phyloP scores from a whole-genome alignment of 2,888 invertebrate species.

The Neelides folsomi region DNA sequence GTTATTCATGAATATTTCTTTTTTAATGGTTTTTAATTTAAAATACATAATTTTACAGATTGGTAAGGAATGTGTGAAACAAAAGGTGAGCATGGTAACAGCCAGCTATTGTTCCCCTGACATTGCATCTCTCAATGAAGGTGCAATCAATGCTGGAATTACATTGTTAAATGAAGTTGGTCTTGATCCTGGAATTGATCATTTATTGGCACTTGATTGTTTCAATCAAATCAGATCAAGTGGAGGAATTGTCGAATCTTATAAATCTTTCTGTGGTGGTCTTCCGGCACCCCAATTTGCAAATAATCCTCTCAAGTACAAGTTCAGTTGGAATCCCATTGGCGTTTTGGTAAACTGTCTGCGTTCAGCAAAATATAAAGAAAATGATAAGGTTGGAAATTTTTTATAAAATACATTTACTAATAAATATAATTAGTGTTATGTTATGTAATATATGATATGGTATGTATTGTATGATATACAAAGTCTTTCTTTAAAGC shows the following conservation, averaged over 20 bases:
- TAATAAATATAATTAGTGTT: too few relatives aligned
- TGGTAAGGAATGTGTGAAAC: slow-evolving; percentile 42
- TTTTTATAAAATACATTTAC: too few relatives aligned
- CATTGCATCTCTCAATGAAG: slow-evolving; percentile 40
- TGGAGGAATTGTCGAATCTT: slow-evolving; percentile 44
- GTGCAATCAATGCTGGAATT: slow-evolving; percentile 43
- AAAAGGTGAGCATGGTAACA: slow-evolving; percentile 45
- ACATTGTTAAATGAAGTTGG: slow-evolving; percentile 48
- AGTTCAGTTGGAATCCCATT: slow-evolving; percentile 45
- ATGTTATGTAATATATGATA: too few relatives aligned
- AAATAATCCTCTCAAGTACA: slow-evolving; percentile 39
- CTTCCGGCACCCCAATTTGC: slow-evolving; percentile 47
- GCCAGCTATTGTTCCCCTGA: slow-evolving; percentile 45
- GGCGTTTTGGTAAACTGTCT: slow-evolving; percentile 39
- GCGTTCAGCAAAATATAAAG: too few relatives aligned
- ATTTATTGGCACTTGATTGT: slow-evolving; percentile 48
- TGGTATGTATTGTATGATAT: too few relatives aligned
- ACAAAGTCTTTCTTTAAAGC: too few relatives aligned
- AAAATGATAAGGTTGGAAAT: too few relatives aligned
- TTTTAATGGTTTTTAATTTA: too few relatives aligned
- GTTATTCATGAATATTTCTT: too few relatives aligned
- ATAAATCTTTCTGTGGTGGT: slow-evolving; percentile 47
- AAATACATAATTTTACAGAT: slow-evolving; percentile 27
- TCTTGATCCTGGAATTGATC: slow-evolving; percentile 49
- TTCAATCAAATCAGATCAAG: slow-evolving; percentile 42